A percentile compares a stretch with the other conserved stretches of the same genome.
Evolutionary conservation across 2,797 vertebrate species (phyloP).

Genomic region (Nasua narica): DNA sequence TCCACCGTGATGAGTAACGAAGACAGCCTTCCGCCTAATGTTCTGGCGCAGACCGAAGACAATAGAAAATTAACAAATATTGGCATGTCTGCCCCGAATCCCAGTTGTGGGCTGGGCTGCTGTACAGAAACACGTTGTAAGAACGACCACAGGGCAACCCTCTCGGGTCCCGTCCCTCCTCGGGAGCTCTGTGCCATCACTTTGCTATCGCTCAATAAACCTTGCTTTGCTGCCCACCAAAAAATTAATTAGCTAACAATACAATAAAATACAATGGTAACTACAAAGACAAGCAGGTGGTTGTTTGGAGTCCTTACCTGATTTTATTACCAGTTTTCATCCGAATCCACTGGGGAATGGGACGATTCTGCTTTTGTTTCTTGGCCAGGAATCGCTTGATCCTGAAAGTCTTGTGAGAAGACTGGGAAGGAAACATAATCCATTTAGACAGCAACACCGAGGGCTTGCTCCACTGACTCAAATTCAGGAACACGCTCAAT

Average conservation of each 20-base stretch:
- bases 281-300: accelerated
- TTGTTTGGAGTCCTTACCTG: conserved; percentile 84
- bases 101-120: background rate
- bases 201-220: background rate
- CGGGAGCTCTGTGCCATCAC: no score
- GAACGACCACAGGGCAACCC: background rate
- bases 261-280: background rate
- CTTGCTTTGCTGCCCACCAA: background rate
- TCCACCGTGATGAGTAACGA: background rate
- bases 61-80: background rate
- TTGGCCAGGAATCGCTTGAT: conserved; percentile 99
- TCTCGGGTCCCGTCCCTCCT: no score
- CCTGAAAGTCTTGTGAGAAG: conserved; percentile 98
- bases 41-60: background rate
- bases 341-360: conserved; percentile 99
- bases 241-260: background rate
- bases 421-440: conserved; percentile 81
- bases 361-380: conserved; percentile 99
- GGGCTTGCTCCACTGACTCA: background rate
- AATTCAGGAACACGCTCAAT: background rate
- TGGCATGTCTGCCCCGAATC: background rate
- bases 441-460: background rate
- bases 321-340: conserved; percentile 99
- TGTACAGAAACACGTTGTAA: background rate
- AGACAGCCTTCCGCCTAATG: background rate